Evolutionary conservation across 2,888 invertebrate genomes (phyloP), one percentile per base, ranked within the genome.

Genomic region (Orthosia gracilis): DNA sequence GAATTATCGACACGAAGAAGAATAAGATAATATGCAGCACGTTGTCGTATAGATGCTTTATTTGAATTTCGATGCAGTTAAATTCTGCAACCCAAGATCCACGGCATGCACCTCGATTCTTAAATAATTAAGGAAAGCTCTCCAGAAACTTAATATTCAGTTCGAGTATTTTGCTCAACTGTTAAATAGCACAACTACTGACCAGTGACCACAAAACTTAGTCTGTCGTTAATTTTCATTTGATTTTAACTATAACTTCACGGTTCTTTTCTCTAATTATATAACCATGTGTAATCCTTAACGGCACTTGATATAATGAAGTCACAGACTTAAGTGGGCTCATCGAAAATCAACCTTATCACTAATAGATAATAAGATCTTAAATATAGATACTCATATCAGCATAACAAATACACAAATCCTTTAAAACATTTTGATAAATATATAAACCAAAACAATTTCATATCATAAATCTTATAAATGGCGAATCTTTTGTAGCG

Each of bases 301-400:
- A 73, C 61, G 80, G 73, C 45, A 55, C 73, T 62, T n/a, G 31
- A 50, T 26, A 57, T 45, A 80, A 50, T 76, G 80, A 76, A 80
- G 18, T 23, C 23, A 71, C 13, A 47, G n/a, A 58, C 71, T 47
- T 47, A 71, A 74, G 17, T 40, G 31, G 55, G 13, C 17, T 47
- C 58, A 79, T 71, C 79, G 23, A 52, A n/a, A 58, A 79, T 59
- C 13, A 47, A 71, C 21, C n/a, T 58, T 74, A 74, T 80, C 75
- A 21, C 47, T 9, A 12, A 54, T n/a, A 62, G 45, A 79, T 79
- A 63, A 5, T 52, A 26, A 67, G 58, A 78, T 78, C 69, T 69
- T 26, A 69, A 13, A 61, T 59, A 79, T 78, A 61, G 59, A 79
- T 78, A 50, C 17, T 26, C 31, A 23, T 65, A 58, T 63, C 82